Base-by-base conservation (phyloP, 2,113 vertebrate species). In the Siniperca knerii region DNA sequence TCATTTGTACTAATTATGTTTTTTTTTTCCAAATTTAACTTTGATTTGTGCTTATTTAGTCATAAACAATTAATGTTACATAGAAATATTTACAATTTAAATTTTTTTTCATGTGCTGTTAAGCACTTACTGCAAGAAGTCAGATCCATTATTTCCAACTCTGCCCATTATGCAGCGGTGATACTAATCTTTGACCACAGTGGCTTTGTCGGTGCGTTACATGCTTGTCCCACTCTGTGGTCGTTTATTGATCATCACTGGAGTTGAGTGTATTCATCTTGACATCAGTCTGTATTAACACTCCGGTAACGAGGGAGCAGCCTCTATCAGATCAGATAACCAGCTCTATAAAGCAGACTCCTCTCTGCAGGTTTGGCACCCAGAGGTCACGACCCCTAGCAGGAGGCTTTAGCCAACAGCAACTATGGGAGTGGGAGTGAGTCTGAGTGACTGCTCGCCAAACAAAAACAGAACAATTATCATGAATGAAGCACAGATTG, bases 241-340 rank as follows among this genome's bases (percentile, higher is more conserved):
- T 87, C 82, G 64, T 90, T 90, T 95, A 96, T 95, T 93, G 96
- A 96, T 96, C 95, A 94, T 86, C 48, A 65, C 75, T 66, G 90
- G 85, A 86, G 88, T 90, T 84, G 92, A 94, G 89, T 83, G 92
- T 95, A 95, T 96, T 96, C 94, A 87, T 94, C 94, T 93, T 96
- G 95, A 96, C 95, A 92, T 93, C 83, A n/a, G 81, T 92, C 93
- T 81, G 93, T 90, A 95, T 96, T 93, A 96, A 95, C 93, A 94
- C 94, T 92, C 90, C 52, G 66, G 94, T 96, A 96, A 96, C 93
- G 91, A 96, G 95, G 92, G 93, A 92, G 88, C 89, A 58, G 85
- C 81, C 88, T 93, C 91, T 72, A 93, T 95, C 91, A 94, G 92
- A 96, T 94, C 92, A 92, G 92, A 95, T 95, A 94, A 95, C 92